A percentile compares a stretch with the other conserved stretches of the same genome.
Evolutionary conservation across 2,113 vertebrate genomes (phyloP).

Genomic region (Corynorhinus townsendii): DNA sequence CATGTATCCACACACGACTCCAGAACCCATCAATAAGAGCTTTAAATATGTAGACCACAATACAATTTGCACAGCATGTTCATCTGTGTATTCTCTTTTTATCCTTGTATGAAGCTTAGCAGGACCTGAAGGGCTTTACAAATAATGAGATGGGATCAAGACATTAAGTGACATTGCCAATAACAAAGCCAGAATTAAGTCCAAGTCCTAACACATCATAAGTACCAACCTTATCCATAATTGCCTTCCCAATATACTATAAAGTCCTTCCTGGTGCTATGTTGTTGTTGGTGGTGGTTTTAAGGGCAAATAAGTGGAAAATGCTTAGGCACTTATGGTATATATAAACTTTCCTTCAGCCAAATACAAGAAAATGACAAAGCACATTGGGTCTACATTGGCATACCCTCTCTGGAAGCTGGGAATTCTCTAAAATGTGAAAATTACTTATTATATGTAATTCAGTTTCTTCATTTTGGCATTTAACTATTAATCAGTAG

Average conservation of each 20-base stretch:
- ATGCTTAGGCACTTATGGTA: neutral
- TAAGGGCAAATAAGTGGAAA: neutral
- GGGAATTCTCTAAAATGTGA: neutral
- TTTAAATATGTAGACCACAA: neutral
- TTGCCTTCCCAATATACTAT: neutral
- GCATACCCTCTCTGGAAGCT: neutral
- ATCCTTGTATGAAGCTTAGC: neutral
- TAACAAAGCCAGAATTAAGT: neutral
- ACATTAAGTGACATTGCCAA: neutral
- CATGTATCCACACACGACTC: neutral
- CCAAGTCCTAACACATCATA: neutral
- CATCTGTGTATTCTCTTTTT: neutral
- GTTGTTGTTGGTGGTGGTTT: neutral
- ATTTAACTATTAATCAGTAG: neutral
- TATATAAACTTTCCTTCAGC: neutral
- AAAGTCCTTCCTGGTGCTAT: neutral
- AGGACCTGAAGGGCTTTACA: neutral
- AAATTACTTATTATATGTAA: conserved; percentile 29
- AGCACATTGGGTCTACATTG: neutral
- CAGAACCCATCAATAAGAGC: neutral
- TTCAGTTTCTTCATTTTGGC: conserved; percentile 21
- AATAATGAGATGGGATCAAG: neutral
- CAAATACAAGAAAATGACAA: neutral
- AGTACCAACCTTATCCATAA: neutral
- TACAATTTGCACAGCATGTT: neutral